These are phyloP conservation scores for Semaprochilodus insignis DNA, from an alignment of 2,797 vertebrate genomes.

Conservation along the genomic window DNA sequence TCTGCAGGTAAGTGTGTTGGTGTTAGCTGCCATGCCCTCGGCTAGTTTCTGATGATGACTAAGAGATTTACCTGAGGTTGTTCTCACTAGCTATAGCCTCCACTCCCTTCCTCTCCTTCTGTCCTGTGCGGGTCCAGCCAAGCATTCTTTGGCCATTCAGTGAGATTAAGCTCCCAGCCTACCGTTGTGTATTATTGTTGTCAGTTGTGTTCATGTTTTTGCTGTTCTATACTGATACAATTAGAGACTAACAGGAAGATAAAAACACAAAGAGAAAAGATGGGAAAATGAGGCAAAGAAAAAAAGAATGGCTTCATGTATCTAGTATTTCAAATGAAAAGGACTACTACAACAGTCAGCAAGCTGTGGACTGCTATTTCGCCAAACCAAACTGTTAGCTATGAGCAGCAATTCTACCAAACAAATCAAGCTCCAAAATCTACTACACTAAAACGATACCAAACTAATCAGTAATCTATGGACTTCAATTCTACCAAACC, in stretches of 20 bases:
- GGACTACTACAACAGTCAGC: neutral
- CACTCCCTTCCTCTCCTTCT: neutral
- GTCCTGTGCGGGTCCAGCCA: neutral
- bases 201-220: neutral
- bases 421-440: neutral
- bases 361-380: no score
- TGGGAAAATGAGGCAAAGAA: neutral
- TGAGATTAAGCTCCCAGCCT: slow-evolving; percentile 31
- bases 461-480: neutral
- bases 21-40: slow-evolving; percentile 7
- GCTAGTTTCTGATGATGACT: slow-evolving; percentile 32
- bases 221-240: neutral
- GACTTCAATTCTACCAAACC: neutral
- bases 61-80: slow-evolving; percentile 21
- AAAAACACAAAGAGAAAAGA: neutral
- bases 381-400: neutral
- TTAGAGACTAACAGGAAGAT: neutral
- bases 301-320: neutral
- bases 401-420: neutral
- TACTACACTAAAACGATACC: neutral
- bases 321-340: neutral
- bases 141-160: slow-evolving; percentile 8
- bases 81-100: neutral
- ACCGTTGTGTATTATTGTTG: slow-evolving; percentile 50
- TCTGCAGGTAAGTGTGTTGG: neutral